A percentile compares a stretch with the other conserved stretches of the same genome.
Evolutionary conservation across 2,113 vertebrate genomes (phyloP).

Genomic region (Cyprinus carpio): DNA sequence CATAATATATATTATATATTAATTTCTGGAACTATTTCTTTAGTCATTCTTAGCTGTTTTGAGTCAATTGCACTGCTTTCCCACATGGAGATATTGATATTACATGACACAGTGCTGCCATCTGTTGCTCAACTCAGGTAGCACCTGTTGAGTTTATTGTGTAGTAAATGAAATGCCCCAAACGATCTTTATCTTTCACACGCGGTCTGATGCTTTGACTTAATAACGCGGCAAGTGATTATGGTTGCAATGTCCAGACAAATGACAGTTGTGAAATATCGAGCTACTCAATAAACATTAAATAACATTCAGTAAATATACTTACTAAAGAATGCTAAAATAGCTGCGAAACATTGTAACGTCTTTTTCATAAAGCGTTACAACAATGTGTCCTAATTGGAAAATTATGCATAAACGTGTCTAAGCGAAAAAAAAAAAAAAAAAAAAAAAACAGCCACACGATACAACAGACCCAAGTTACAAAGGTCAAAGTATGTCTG

Average conservation of each 20-base stretch:
- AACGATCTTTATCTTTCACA: not conserved
- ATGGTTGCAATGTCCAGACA: not conserved
- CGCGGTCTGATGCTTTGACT: not conserved
- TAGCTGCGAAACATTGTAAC: not conserved
- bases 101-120: conserved; percentile 36
- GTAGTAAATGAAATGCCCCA: not conserved
- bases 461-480: not conserved
- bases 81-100: not conserved
- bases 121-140: conserved; percentile 33
- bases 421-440: too few species aligned
- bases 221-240: not conserved
- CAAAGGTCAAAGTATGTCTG: not conserved
- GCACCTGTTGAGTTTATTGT: not conserved
- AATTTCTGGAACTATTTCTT: not conserved
- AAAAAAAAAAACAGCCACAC: too few species aligned
- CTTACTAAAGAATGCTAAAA: not conserved
- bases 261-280: not conserved
- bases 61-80: not conserved
- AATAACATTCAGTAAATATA: not conserved
- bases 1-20: not conserved
- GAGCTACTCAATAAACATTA: not conserved
- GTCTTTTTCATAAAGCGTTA: not conserved
- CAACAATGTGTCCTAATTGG: too few species aligned
- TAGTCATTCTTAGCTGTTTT: not conserved
- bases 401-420: too few species aligned